A percentile compares a stretch with the other conserved stretches of the same genome.
Conservation (phyloP, 2,888 invertebrate genomes). For the Patella caerulea region DNA sequence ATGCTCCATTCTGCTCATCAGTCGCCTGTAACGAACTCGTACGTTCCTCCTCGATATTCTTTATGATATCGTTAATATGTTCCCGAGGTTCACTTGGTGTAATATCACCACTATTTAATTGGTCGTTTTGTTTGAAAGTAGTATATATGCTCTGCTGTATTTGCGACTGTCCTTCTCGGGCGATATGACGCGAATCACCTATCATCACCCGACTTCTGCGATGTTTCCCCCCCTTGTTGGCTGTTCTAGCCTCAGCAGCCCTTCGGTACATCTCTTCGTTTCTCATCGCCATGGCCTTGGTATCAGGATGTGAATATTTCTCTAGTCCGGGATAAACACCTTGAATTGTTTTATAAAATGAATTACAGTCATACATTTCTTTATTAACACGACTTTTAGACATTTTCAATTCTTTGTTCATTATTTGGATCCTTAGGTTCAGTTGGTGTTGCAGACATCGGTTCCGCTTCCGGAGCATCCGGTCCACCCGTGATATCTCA, state of each 20-base stretch:
- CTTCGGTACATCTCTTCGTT: neutral
- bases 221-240: neutral
- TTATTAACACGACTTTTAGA: slow-evolving; percentile 2
- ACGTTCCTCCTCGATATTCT: neutral
- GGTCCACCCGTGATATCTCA: slow-evolving; percentile 20
- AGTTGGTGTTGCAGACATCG: slow-evolving; percentile 18
- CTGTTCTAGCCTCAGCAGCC: neutral
- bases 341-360: slow-evolving; percentile 12
- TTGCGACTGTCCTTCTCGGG: neutral
- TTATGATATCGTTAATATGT: neutral
- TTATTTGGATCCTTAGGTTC: slow-evolving; percentile 14
- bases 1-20: neutral
- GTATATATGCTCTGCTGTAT: neutral
- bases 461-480: slow-evolving; percentile 23
- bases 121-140: neutral
- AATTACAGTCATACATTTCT: slow-evolving; percentile 11
- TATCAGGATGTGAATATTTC: slow-evolving; percentile 23
- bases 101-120: neutral
- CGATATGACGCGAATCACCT: neutral
- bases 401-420: slow-evolving; percentile 18
- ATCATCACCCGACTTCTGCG: neutral
- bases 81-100: neutral
- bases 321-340: slow-evolving; percentile 16
- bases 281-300: slow-evolving; percentile 6
- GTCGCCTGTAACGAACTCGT: neutral